Percentiles rank a stretch among this genome's conserved stretches.
Conservation (phyloP, 1,140 invertebrate genomes). For the Drosophila melanica region DNA sequence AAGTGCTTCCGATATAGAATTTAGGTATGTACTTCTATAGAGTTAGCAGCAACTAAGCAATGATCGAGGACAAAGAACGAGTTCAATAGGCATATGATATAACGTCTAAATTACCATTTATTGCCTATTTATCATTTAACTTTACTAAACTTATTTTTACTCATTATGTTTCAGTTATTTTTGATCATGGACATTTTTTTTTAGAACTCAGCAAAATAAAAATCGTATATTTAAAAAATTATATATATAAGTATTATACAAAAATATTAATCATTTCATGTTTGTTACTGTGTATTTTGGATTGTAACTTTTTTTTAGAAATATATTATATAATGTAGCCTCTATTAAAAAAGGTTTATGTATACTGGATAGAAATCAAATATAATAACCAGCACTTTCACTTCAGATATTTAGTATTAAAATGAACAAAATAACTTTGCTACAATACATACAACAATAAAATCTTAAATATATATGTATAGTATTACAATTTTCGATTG, state of each 20-base stretch:
- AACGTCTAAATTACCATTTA: background rate
- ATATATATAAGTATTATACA: slow-evolving; percentile 61
- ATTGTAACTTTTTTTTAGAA: slow-evolving; percentile 69
- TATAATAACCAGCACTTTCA: slow-evolving; percentile 19
- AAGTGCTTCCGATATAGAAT: slow-evolving; percentile 77
- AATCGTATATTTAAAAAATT: slow-evolving; percentile 22
- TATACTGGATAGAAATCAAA: slow-evolving; percentile 8
- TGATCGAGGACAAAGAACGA: slow-evolving; percentile 34
- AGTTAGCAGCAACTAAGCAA: slow-evolving; percentile 27
- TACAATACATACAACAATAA: slow-evolving; percentile 13
- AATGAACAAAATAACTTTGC: slow-evolving; percentile 19
- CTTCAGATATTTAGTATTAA: slow-evolving; percentile 28
- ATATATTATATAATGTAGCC: slow-evolving; percentile 50
- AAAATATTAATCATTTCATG: slow-evolving; percentile 58
- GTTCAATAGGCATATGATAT: slow-evolving; percentile 28
- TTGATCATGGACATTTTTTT: slow-evolving; percentile 18
- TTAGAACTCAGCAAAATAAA: background rate
- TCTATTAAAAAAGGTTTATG: background rate
- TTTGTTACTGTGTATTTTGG: slow-evolving; percentile 78
- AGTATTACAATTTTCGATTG: background rate
- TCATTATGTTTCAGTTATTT: slow-evolving; percentile 19
- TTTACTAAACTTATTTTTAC: slow-evolving; percentile 3
- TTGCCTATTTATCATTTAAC: background rate
- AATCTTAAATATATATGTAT: slow-evolving; percentile 11
- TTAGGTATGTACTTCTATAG: slow-evolving; percentile 62